Evolutionary conservation across 92 coral and sea anemone genomes (phyloP).

Genomic region (Galaxea fascicularis): DNA sequence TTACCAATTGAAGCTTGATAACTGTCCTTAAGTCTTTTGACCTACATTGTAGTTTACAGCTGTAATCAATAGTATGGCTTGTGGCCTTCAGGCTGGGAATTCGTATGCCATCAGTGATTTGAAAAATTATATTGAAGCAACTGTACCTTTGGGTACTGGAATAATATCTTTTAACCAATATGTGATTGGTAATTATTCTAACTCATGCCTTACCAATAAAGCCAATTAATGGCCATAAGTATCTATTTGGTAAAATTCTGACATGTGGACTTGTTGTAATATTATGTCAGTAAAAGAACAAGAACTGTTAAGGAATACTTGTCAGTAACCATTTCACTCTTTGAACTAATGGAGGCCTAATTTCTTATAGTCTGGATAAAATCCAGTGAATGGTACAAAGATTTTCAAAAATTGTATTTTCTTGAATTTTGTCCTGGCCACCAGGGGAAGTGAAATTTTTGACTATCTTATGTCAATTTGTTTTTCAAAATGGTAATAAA

Average conservation of each 20-base stretch:
- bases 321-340: background rate
- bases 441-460: background rate
- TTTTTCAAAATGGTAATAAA: background rate
- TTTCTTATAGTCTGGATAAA: background rate
- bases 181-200: background rate
- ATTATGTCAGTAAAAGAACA: constrained; percentile 13
- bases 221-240: constrained; percentile 13
- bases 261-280: background rate
- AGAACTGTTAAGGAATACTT: constrained; percentile 5
- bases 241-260: background rate
- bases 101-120: background rate
- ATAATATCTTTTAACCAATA: constrained; percentile 5
- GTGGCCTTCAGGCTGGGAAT: constrained; percentile 4
- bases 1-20: background rate
- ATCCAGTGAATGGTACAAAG: background rate
- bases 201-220: background rate
- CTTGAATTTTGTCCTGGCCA: constrained; percentile 13
- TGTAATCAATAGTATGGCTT: constrained; percentile 2
- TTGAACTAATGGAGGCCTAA: constrained; percentile 9
- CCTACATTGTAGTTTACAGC: background rate
- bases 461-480: background rate
- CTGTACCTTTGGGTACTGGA: background rate
- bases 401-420: background rate
- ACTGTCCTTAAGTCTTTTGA: constrained; percentile 3
- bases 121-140: constrained; percentile 4